Evolutionary conservation across 1,140 invertebrate species (phyloP).

Genomic region (Drosophila neocordata): DNA sequence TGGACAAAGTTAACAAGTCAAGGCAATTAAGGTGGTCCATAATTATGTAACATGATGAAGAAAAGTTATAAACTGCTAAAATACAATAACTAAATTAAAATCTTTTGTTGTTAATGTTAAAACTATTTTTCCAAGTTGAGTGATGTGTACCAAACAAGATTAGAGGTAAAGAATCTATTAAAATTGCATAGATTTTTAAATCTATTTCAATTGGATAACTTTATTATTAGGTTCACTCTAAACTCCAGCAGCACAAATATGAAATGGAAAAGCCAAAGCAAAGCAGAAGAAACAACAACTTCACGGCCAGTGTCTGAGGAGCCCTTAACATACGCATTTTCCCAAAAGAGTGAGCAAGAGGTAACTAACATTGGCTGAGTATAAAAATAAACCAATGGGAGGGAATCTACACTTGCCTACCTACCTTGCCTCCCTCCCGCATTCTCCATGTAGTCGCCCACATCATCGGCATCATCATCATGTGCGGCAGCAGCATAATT

Average conservation of each 20-base stretch:
- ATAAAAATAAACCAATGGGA: constrained; percentile 62
- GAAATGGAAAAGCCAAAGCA: constrained; percentile 36
- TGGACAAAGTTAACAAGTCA: constrained; percentile 14
- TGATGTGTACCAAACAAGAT: too few species aligned
- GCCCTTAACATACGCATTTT: constrained; percentile 53
- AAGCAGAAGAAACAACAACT: constrained; percentile 45
- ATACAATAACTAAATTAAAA: too few species aligned
- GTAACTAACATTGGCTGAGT: constrained; percentile 7
- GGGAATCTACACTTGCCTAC: constrained; percentile 20
- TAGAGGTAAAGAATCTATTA: too few species aligned
- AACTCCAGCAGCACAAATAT: constrained; percentile 32
- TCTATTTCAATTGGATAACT: too few species aligned
- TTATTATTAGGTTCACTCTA: background rate
- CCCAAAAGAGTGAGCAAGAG: constrained; percentile 38
- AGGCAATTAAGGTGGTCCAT: constrained; percentile 29
- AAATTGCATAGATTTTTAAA: too few species aligned
- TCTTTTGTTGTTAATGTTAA: too few species aligned
- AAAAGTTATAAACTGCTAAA: too few species aligned
- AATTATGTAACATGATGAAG: background rate
- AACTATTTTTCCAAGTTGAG: too few species aligned
- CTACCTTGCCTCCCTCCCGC: background rate
- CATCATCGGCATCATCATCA: constrained; percentile 12
- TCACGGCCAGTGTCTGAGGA: constrained; percentile 63
- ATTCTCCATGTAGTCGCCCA: constrained; percentile 33
- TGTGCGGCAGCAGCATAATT: constrained; percentile 46